These are phyloP conservation scores for Heliconius erato DNA, from an alignment of 2,888 invertebrate species.

Conservation along the genomic window DNA sequence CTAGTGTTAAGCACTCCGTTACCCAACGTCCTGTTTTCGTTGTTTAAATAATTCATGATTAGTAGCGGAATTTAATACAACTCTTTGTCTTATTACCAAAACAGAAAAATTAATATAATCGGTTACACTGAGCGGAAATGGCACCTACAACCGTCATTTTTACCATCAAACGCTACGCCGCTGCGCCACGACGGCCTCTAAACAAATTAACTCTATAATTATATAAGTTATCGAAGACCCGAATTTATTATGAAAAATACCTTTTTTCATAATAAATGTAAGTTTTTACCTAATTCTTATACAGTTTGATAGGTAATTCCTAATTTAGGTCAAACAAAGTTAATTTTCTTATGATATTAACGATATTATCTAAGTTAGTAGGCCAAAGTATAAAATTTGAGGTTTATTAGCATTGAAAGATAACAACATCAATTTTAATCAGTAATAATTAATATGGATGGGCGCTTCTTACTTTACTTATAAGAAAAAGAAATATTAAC, in stretches of 20 bases:
- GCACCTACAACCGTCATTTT: no score
- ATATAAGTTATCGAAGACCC: no score
- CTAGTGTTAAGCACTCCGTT: not conserved
- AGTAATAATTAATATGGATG: slow-evolving; percentile 6
- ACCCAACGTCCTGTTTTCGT: no score
- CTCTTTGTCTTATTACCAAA: not conserved
- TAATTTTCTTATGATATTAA: slow-evolving; percentile 5
- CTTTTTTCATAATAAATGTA: not conserved
- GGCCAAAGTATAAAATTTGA: slow-evolving; percentile 11
- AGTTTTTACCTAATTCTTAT: not conserved
- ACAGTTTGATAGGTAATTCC: not conserved
- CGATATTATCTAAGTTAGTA: slow-evolving; percentile 20
- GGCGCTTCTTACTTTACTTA: not conserved
- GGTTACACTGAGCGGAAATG: not conserved
- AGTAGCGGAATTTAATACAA: not conserved
- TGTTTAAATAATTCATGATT: no score
- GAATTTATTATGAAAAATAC: not conserved
- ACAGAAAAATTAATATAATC: not conserved
- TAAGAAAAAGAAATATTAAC: slow-evolving; percentile 13
- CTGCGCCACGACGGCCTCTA: no score
- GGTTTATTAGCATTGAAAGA: not conserved
- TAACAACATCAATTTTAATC: slow-evolving; percentile 14
- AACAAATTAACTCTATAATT: not conserved
- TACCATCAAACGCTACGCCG: no score
- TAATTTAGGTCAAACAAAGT: slow-evolving; percentile 5